These are phyloP conservation scores for Numenius arquata DNA, from an alignment of 2,113 vertebrate genomes.

Conservation along the genomic window DNA sequence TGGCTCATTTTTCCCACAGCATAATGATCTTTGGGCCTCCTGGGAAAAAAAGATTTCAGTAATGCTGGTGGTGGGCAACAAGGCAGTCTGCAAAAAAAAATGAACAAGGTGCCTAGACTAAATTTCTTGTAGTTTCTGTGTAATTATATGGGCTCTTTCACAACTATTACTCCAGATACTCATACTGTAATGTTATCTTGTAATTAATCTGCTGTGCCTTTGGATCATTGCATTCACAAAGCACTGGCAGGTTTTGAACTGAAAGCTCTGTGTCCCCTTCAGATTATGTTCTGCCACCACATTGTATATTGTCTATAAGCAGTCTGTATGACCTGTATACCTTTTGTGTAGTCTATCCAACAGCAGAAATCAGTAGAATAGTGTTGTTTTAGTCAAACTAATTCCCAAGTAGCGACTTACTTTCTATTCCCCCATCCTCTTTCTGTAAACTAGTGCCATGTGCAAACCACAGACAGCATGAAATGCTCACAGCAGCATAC, in stretches of 20 bases:
- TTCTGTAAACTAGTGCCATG: not conserved
- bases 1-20: not conserved
- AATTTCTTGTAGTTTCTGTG: not conserved
- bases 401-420: not conserved
- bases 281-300: not conserved
- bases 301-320: not conserved
- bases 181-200: not conserved
- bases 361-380: not conserved
- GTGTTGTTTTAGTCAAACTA: not conserved
- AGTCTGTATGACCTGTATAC: not conserved
- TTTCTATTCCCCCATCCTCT: not conserved
- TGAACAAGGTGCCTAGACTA: not conserved
- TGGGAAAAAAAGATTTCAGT: not conserved
- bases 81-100: not conserved
- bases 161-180: not conserved
- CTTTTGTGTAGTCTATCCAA: not conserved
- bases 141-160: not conserved
- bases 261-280: not conserved
- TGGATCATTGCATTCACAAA: not conserved
- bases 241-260: not conserved
- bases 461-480: not conserved
- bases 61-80: not conserved
- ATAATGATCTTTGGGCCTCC: not conserved
- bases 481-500: not conserved
- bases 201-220: slow-evolving; percentile 2